These are phyloP conservation scores for Timema cristinae DNA, from an alignment of 2,888 invertebrate genomes.

Conservation along the genomic window DNA sequence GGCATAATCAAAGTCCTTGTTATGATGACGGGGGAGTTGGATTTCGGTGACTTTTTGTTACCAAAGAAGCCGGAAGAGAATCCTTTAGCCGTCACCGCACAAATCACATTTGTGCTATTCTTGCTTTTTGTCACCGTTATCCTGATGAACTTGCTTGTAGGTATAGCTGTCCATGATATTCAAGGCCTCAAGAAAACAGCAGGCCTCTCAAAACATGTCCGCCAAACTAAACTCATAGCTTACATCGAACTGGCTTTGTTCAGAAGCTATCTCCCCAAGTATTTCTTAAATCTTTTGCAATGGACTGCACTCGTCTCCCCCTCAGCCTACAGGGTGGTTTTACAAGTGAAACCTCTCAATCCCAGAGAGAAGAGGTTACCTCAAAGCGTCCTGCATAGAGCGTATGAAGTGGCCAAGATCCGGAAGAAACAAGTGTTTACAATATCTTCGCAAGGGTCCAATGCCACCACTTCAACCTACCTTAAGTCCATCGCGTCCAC, in stretches of 20 bases:
- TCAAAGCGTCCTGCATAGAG: conserved; percentile 71
- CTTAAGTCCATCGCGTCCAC: too few species aligned
- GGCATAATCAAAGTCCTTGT: conserved; percentile 80
- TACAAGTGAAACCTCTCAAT: conserved; percentile 79
- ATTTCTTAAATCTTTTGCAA: conserved; percentile 67
- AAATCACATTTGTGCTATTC: conserved; percentile 76
- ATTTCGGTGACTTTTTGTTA: conserved; percentile 54
- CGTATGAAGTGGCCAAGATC: conserved; percentile 76
- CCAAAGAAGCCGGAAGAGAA: conserved; percentile 44
- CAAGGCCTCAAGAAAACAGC: conserved; percentile 82
- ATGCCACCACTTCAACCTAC: conserved; percentile 25
- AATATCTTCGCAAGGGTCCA: conserved; percentile 43
- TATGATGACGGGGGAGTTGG: conserved; percentile 86
- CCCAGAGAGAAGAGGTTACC: conserved; percentile 78
- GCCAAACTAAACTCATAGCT: conserved; percentile 82
- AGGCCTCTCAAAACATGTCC: conserved; percentile 74
- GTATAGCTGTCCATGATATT: conserved; percentile 84
- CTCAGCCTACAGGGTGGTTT: conserved; percentile 73
- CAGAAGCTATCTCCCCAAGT: conserved; percentile 72
- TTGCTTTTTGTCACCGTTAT: conserved; percentile 80
- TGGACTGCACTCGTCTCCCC: conserved; percentile 77
- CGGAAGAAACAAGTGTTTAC: conserved; percentile 48
- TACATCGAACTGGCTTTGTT: conserved; percentile 80
- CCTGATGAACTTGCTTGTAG: conserved; percentile 79
- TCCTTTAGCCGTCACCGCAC: conserved; percentile 74